Conservation (phyloP, 37 sponge, comb jelly and placozoan genomes). For the Beroe ovata region DNA sequence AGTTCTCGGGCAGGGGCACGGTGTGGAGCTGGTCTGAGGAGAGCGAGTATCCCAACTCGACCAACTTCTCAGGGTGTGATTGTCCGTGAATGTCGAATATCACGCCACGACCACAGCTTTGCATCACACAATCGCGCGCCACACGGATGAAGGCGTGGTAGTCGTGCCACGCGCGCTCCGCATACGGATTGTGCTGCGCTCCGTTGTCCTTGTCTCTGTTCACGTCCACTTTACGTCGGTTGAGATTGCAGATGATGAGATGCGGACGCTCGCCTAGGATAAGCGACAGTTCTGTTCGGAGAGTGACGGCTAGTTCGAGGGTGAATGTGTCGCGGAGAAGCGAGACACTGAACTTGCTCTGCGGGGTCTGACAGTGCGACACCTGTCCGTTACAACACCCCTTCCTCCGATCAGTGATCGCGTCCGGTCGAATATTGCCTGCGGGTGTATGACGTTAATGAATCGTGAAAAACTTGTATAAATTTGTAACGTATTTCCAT, state of each 20-base stretch:
- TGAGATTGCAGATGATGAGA: constrained; percentile 38
- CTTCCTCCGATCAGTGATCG: not conserved
- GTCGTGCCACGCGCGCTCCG: constrained; percentile 52
- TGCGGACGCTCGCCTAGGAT: constrained; percentile 57
- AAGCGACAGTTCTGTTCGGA: constrained; percentile 8
- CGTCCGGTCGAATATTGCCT: constrained; percentile 3
- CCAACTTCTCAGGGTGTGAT: constrained; percentile 52
- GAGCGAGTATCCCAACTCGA: constrained; percentile 39
- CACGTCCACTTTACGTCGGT: constrained; percentile 46
- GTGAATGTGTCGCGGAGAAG: constrained; percentile 41
- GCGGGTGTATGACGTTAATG: not conserved
- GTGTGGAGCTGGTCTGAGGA: constrained; percentile 42
- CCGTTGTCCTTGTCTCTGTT: constrained; percentile 30
- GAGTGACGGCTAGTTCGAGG: constrained; percentile 50
- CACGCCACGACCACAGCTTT: constrained; percentile 12
- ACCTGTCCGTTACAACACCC: not conserved
- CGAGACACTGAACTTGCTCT: constrained; percentile 6
- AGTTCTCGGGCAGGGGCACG: not conserved
- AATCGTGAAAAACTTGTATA: not conserved
- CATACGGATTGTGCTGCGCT: constrained; percentile 56
- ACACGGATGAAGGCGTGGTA: constrained; percentile 27
- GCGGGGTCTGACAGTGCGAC: not conserved
- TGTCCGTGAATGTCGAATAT: constrained; percentile 61
- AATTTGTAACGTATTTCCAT: not conserved
- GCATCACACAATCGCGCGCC: not conserved